These are phyloP conservation scores for Rostratula benghalensis DNA, from an alignment of 2,113 vertebrate genomes.

Conservation along the genomic window DNA sequence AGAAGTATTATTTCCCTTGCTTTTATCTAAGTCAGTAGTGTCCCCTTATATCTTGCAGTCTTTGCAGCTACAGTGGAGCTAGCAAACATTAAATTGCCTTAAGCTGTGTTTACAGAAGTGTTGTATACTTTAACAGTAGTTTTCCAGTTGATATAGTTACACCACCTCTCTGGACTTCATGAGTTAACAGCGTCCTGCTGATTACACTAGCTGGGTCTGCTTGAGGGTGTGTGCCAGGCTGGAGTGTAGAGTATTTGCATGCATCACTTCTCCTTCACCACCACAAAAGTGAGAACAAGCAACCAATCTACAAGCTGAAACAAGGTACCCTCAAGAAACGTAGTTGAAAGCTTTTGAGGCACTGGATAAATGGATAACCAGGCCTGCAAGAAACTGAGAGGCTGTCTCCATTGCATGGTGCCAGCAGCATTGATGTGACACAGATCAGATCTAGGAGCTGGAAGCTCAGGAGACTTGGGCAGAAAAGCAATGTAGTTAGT, in stretches of 20 bases:
- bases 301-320: background rate
- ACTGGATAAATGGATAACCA: background rate
- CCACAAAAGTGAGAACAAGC: background rate
- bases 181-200: background rate
- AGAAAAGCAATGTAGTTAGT: background rate
- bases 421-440: background rate
- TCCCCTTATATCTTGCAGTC: background rate
- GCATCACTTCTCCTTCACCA: background rate
- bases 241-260: background rate
- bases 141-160: background rate
- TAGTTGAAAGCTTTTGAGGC: background rate
- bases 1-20: background rate
- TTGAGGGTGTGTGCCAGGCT: background rate
- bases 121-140: background rate
- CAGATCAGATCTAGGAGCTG: background rate
- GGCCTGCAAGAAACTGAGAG: background rate
- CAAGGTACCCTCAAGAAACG: background rate
- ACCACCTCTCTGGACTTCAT: background rate
- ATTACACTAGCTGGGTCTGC: background rate
- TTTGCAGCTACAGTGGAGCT: background rate
- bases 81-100: background rate
- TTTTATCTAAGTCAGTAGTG: background rate
- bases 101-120: background rate
- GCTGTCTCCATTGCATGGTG: too few relatives aligned
- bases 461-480: background rate